Conservation (phyloP, 2,888 invertebrate genomes). For the Eubasilissa splendida region DNA sequence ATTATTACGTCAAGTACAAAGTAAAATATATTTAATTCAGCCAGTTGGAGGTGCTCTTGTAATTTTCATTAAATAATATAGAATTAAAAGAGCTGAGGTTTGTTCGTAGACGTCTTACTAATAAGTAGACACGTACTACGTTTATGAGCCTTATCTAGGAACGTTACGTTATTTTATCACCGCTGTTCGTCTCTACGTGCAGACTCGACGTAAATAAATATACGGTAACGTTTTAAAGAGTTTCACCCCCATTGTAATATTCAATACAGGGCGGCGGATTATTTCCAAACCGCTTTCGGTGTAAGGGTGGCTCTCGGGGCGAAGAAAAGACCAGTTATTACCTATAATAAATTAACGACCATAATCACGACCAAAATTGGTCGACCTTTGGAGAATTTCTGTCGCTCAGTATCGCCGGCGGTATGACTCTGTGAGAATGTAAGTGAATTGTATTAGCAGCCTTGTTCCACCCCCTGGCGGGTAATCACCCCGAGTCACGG, state of each 20-base stretch:
- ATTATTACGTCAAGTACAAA: too few relatives aligned
- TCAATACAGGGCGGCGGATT: neutral
- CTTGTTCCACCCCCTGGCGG: slow-evolving; percentile 30
- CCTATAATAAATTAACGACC: slow-evolving; percentile 25
- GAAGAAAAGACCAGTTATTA: slow-evolving; percentile 29
- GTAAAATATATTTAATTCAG: neutral
- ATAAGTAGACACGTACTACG: slow-evolving; percentile 34
- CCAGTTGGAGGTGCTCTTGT: neutral
- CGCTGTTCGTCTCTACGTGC: slow-evolving; percentile 18
- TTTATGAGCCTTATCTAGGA: slow-evolving; percentile 24
- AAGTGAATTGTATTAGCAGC: slow-evolving; percentile 47
- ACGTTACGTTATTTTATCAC: slow-evolving; percentile 38
- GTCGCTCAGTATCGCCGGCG: neutral
- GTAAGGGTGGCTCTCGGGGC: neutral
- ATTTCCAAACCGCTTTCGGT: slow-evolving; percentile 3
- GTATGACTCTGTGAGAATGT: slow-evolving; percentile 33
- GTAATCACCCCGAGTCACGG: slow-evolving; percentile 46
- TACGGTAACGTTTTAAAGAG: slow-evolving; percentile 4
- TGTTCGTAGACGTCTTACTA: neutral
- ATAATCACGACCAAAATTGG: slow-evolving; percentile 21
- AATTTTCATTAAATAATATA: slow-evolving; percentile 25
- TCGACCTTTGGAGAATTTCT: slow-evolving; percentile 30
- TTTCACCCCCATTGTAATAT: neutral
- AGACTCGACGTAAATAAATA: slow-evolving; percentile 20
- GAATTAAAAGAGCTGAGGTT: slow-evolving; percentile 17